A percentile compares a stretch with the other conserved stretches of the same genome.
phyloP scores from a whole-genome alignment of 2,888 invertebrate genomes.

The Drosophila macrospina region DNA sequence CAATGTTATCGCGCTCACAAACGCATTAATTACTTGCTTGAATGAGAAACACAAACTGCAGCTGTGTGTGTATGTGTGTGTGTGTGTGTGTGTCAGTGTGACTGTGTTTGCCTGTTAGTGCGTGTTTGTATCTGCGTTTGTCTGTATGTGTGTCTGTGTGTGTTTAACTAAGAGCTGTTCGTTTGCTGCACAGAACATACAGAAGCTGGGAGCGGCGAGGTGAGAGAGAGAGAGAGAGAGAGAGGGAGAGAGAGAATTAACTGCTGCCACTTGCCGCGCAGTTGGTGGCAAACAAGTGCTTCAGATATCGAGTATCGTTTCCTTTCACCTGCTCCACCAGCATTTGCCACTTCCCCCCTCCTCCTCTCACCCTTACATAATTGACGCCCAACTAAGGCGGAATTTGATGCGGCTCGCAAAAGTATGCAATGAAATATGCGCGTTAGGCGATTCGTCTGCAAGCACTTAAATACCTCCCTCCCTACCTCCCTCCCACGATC shows the following conservation, averaged over 20 bases:
- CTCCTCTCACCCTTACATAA: slow-evolving; percentile 43
- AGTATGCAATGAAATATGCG: slow-evolving; percentile 50
- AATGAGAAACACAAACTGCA: slow-evolving; percentile 31
- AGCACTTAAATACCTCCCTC: not conserved
- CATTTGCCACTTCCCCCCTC: not conserved
- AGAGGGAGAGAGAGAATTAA: slow-evolving; percentile 51
- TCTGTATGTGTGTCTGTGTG: slow-evolving; percentile 5
- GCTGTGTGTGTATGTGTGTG: slow-evolving; percentile 3
- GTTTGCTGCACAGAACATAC: slow-evolving; percentile 17
- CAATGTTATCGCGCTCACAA: slow-evolving; percentile 46
- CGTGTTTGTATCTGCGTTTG: slow-evolving; percentile 2
- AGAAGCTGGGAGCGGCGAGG: slow-evolving; percentile 11
- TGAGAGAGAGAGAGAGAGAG: slow-evolving; percentile 48
- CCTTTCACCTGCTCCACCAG: not conserved
- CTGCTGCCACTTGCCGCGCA: slow-evolving; percentile 51
- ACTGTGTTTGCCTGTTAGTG: not conserved
- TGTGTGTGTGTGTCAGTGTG: slow-evolving; percentile 1
- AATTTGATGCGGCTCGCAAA: slow-evolving; percentile 47
- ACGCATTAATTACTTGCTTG: slow-evolving; percentile 49
- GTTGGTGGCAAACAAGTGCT: slow-evolving; percentile 40
- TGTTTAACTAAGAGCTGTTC: slow-evolving; percentile 27
- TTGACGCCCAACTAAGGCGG: slow-evolving; percentile 41
- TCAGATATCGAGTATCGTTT: slow-evolving; percentile 36
- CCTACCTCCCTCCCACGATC: not conserved
- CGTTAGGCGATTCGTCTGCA: slow-evolving; percentile 25